Conservation (phyloP, 2,888 invertebrate species). For the Iphiclides podalirius region DNA sequence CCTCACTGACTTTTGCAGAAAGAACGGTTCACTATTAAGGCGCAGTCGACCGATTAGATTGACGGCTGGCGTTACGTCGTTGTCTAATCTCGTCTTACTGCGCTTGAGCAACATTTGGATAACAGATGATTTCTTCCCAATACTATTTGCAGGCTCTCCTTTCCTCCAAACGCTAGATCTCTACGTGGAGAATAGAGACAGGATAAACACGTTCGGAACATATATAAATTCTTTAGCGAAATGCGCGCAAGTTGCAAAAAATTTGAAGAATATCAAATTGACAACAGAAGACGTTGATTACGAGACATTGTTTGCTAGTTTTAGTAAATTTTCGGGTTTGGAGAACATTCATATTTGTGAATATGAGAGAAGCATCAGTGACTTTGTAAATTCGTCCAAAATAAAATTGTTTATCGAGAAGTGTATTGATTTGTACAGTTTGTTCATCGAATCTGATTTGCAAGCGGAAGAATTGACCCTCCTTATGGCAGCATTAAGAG, state of each 20-base stretch:
- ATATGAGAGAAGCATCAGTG: conserved; percentile 34
- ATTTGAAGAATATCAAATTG: conserved; percentile 41
- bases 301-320: conserved; percentile 36
- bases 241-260: conserved; percentile 34
- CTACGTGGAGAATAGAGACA: conserved; percentile 36
- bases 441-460: conserved; percentile 46
- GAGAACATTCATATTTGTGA: conserved; percentile 48
- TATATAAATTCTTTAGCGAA: conserved; percentile 34
- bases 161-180: conserved; percentile 41
- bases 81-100: not conserved
- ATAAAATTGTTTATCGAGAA: conserved; percentile 34
- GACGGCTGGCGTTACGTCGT: conserved; percentile 28
- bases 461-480: conserved; percentile 36
- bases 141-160: conserved; percentile 37
- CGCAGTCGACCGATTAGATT: conserved; percentile 35
- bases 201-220: conserved; percentile 28
- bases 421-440: conserved; percentile 40
- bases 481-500: conserved; percentile 35
- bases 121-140: conserved; percentile 36
- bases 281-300: conserved; percentile 44
- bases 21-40: conserved; percentile 33
- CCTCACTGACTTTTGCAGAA: conserved; percentile 42
- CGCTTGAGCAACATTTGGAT: conserved; percentile 38
- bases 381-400: conserved; percentile 25
- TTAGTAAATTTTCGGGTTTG: conserved; percentile 37